Percentiles rank a stretch among this genome's conserved stretches.
Evolutionary conservation across 2,797 vertebrate genomes (phyloP).

Genomic region (Taeniopygia guttata): DNA sequence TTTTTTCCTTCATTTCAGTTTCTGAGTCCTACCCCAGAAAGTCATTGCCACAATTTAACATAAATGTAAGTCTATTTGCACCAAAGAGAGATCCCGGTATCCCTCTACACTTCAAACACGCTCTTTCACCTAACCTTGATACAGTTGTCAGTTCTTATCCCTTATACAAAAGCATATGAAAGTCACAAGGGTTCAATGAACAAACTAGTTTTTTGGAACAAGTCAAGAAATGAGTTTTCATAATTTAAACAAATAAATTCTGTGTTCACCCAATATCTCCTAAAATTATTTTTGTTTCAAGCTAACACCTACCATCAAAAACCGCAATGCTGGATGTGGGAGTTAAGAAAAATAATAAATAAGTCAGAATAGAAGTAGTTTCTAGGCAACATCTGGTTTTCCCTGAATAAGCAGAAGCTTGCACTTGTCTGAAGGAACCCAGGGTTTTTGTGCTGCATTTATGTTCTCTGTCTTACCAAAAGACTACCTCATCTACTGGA

Average conservation of each 20-base stretch:
- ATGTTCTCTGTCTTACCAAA: slow-evolving; percentile 1
- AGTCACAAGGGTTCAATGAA: background rate
- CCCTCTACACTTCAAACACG: background rate
- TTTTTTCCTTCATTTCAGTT: background rate
- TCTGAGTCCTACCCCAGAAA: background rate
- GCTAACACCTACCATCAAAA: background rate
- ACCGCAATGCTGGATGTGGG: background rate
- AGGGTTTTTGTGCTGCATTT: background rate
- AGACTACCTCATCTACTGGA: slow-evolving; percentile 25
- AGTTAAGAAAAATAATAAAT: background rate
- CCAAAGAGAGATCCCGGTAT: background rate
- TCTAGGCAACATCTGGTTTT: background rate
- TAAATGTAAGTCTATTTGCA: background rate
- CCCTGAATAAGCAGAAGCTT: background rate
- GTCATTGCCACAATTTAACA: background rate
- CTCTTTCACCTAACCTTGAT: background rate
- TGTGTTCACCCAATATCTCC: background rate
- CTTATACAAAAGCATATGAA: background rate
- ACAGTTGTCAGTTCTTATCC: background rate
- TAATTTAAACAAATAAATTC: background rate
- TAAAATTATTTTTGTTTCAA: background rate
- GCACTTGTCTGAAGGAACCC: background rate
- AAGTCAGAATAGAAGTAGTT: background rate
- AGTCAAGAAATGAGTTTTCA: background rate
- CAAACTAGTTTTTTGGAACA: background rate